phyloP scores from a whole-genome alignment of 2,113 vertebrate species.

The Malurus elegans region DNA sequence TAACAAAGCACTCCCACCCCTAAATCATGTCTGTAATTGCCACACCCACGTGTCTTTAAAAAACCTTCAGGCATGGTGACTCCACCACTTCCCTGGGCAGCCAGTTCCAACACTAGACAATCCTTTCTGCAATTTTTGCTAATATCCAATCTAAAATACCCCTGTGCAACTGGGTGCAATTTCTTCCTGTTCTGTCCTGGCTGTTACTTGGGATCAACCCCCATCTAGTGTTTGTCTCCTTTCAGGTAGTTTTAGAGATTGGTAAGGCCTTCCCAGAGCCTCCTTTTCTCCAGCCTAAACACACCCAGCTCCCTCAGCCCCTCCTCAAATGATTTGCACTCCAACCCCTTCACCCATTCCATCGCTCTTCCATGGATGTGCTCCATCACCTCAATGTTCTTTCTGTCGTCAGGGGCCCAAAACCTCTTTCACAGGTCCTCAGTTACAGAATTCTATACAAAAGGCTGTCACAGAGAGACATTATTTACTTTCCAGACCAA shows the following conservation, averaged over 20 bases:
- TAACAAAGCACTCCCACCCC: background rate
- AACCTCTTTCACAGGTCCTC: background rate
- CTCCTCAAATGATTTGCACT: background rate
- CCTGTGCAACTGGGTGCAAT: background rate
- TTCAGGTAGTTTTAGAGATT: background rate
- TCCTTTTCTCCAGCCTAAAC: background rate
- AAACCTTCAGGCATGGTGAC: background rate
- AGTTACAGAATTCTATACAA: background rate
- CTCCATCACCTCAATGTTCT: background rate
- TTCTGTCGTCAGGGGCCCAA: background rate
- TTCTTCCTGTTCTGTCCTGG: background rate
- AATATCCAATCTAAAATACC: background rate
- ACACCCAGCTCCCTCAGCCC: background rate
- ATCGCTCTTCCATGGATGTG: background rate
- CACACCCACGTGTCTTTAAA: background rate
- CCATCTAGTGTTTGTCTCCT: background rate
- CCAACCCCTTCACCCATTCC: background rate
- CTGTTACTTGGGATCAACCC: background rate
- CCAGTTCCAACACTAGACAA: background rate
- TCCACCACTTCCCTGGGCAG: background rate
- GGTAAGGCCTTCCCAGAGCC: background rate
- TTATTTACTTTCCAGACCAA: background rate
- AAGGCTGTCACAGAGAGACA: background rate
- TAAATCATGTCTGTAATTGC: background rate
- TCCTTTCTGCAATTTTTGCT: background rate